Evolutionary conservation across 2,113 vertebrate species (phyloP), one percentile per base, ranked within the genome.

Genomic region (Ciconia stormi): DNA sequence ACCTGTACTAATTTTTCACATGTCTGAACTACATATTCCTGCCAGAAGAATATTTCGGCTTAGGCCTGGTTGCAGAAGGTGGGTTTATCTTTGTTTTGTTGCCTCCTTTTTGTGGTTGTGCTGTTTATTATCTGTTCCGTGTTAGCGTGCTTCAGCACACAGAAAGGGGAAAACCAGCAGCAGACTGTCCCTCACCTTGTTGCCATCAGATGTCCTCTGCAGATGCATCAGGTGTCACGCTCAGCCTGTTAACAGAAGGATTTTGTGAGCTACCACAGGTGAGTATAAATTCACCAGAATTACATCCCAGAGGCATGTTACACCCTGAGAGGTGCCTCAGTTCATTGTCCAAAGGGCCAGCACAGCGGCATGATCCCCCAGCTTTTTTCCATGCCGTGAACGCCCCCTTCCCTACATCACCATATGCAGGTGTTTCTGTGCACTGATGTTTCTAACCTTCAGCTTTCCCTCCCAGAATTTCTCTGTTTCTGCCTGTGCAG

Each of bases 281-380:
- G 40, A 36, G n/a, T 23, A 27, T 46, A 53, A 50, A 61, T 53
- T 55, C 47, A 52, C 15, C 46, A 53, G 47, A 93, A 65, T 71
- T 46, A 27, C 56, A 58, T 20, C 52, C 46, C 42, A 50, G 74
- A 44, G 32, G 13, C 38, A 25, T 0, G 0, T 56, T 44, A 42
- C 29, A 42, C 30, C 14, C 29, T 30, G 23, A 81, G 29, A 65
- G 30, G 11, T 80, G 30, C 63, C 38, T 89, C 46, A 19, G 32
- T 53, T 87, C 18, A 2, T 56, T 50, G 21, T 25, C 50, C 26
- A 23, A n/a, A 59, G 46, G 13, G 13, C 10, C 2, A 6, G 13
- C 29, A 22, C 13, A 56, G 29, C 1, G 0, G 19, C 36, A 46
- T 0, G 0, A 46, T 44, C 25, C 34, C 19, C 6, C 13, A 13